Base-by-base conservation (phyloP, 2,113 vertebrate genomes). In the Vidua chalybeata region DNA sequence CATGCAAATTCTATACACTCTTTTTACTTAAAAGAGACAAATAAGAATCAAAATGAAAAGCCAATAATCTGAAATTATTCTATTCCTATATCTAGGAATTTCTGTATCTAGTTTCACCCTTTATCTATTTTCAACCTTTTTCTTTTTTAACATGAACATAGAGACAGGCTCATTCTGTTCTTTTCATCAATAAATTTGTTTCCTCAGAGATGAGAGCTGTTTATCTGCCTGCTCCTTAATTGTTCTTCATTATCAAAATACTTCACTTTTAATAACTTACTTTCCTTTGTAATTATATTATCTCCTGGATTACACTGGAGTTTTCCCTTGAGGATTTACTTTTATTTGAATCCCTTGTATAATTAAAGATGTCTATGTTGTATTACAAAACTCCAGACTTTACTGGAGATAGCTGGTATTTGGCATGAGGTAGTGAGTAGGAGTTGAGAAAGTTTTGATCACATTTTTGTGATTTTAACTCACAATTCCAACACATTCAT, bases 191-290 rank as follows among this genome's bases (percentile, higher is more conserved):
- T 46, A 83, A 55, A 37, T 62, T 68, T 62, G 1, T 10, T 75
- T 89, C 31, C 15, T 91, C 46, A 55, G 28, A 84, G 27, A 61
- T 61, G 64, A 77, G 19, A 52, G 14, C 20, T 67, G 16, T 71
- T 75, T 91, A 43, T 78, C 35, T 75, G 9, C 31, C 74, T 87
- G 20, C 18, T 87, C 64, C 54, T 82, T 87, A 82, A 84, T 93
- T 91, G 89, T 73, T 63, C 68, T 84, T 89, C 89, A 77, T 87
- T 81, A 87, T 89, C 27, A 79, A 82, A 86, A 87, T 61, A 52
- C n/a, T 92, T 95, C 41, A 88, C 22, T 92, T 91, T 68, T 90
- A 92, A 95, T 93, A 94, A 63, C 31, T 73, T 84, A 55, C 11
- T 89, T 33, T 92, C 13, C 31, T 74, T 75, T 83, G 10, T 74